These are phyloP conservation scores for Eulemur mongoz DNA, from an alignment of 2,797 vertebrate species.

Conservation along the genomic window DNA sequence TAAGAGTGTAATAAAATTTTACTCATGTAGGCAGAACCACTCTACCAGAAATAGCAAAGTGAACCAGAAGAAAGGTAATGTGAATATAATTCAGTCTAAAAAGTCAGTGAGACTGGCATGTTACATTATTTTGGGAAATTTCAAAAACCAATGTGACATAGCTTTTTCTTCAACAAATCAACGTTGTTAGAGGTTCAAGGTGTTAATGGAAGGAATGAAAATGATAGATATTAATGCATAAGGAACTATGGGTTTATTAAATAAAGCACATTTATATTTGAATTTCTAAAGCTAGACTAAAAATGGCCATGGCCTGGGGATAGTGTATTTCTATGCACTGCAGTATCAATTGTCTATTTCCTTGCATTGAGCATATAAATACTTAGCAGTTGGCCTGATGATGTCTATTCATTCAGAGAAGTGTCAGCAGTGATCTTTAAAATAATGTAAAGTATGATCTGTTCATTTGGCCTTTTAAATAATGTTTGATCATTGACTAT, in stretches of 20 bases:
- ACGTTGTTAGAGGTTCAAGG: conserved; percentile 24
- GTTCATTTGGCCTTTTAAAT: conserved; percentile 26
- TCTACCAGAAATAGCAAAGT: conserved; percentile 64
- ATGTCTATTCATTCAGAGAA: conserved; percentile 33
- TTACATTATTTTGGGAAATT: conserved; percentile 41
- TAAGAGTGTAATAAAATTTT: conserved; percentile 72
- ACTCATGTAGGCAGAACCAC: conserved; percentile 65
- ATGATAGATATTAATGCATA: background rate
- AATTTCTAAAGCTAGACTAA: background rate
- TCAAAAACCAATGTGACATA: conserved; percentile 43
- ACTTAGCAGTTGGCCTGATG: background rate
- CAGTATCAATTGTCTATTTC: background rate
- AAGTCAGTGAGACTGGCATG: conserved; percentile 23
- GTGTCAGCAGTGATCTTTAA: background rate
- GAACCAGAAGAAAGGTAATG: conserved; percentile 47
- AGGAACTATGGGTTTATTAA: conserved; percentile 12
- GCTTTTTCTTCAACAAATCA: conserved; percentile 40
- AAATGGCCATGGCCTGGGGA: background rate
- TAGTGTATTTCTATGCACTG: background rate
- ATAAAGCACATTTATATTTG: conserved; percentile 37
- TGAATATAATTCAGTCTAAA: conserved; percentile 64
- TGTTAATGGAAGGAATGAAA: conserved; percentile 4
- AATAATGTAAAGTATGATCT: background rate
- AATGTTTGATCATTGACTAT: background rate
- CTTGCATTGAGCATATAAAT: conserved; percentile 7